A percentile compares a stretch with the other conserved stretches of the same genome.
phyloP scores from a whole-genome alignment of 2,888 invertebrate species.

The Empis stercorea region DNA sequence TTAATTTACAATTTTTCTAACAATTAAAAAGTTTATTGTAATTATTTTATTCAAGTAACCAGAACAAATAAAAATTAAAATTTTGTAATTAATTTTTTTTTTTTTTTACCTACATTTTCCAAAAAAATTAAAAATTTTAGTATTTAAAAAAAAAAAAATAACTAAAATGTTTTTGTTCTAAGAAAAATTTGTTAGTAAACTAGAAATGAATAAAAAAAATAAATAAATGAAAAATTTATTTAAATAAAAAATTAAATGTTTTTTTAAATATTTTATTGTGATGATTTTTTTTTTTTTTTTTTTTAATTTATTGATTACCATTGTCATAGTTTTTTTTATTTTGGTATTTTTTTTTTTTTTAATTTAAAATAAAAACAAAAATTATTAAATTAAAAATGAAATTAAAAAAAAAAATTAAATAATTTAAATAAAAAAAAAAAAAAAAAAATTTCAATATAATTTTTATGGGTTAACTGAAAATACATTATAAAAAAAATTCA shows the following conservation, averaged over 20 bases:
- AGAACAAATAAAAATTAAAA: too few species aligned
- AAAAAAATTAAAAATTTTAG: too few species aligned
- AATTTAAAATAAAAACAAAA: background rate
- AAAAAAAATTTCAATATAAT: background rate
- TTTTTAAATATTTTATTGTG: background rate
- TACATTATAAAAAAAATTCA: conserved; percentile 3
- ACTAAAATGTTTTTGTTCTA: too few species aligned
- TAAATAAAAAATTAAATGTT: background rate
- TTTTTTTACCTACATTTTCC: too few species aligned
- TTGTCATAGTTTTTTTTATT: conserved; percentile 16
- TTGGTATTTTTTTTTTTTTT: conserved; percentile 2
- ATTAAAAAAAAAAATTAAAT: background rate
- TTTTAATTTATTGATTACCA: conserved; percentile 17
- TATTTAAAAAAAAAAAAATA: too few species aligned
- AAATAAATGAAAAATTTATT: too few species aligned
- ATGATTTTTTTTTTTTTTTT: conserved; percentile 2
- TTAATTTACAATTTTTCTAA: too few species aligned
- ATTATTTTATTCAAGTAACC: too few species aligned
- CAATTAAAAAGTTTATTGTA: too few species aligned
- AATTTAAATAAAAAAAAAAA: conserved; percentile 1
- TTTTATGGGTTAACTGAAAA: conserved; percentile 2
- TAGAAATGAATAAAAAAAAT: too few species aligned
- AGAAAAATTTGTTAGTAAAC: too few species aligned
- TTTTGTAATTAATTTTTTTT: too few species aligned
- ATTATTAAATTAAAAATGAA: background rate